Base-by-base conservation (phyloP, 1,140 invertebrate species). In the Oscheius sp. region DNA sequence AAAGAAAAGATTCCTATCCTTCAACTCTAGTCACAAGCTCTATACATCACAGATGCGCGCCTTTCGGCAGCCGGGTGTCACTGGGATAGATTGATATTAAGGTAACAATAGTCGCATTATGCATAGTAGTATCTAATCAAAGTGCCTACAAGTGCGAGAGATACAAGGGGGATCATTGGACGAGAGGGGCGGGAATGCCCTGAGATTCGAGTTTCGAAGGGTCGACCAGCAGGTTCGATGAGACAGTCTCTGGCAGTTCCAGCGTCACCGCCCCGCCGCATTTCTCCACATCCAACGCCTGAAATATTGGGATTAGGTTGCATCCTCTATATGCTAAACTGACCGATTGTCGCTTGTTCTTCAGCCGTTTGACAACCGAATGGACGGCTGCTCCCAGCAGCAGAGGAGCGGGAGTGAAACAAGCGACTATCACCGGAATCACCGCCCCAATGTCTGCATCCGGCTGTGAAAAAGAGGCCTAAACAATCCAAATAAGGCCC, bases 351-450 rank as follows among this genome's bases (percentile, higher is more conserved):
- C 38, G 26, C 36, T 59, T 59, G n/a, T 76, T 71, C 29, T 75
- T 79, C 26, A 82, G 29, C 23, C 69, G 35, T 58, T 82, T 82
- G 1, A 80, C 73, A 13, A 78, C 35, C 20, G 46, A 46, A 71
- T 84, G 82, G 52, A 84, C 75, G 20, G 77, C 77, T 20, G 85
- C 79, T 34, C 83, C 76, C 20, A 86, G 45, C 20, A 87, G 67
- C 75, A 96, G 87, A 0, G 94, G 93, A 31, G 96, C 79, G 23
- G 94, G 94, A 0, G 94, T 97, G 91, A 97, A 94, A 35, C 94
- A 90, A 18, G 93, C 93, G 31, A 92, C 90, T 2, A 92, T 89
- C 0, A 96, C 92, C 13, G 93, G 94, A 61, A 93, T 88, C 75
- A 93, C 91, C 88, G 78, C 74, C 18, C 85, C 84, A 13, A 88